phyloP scores from a whole-genome alignment of 2,797 vertebrate species.

The Pterois miles region DNA sequence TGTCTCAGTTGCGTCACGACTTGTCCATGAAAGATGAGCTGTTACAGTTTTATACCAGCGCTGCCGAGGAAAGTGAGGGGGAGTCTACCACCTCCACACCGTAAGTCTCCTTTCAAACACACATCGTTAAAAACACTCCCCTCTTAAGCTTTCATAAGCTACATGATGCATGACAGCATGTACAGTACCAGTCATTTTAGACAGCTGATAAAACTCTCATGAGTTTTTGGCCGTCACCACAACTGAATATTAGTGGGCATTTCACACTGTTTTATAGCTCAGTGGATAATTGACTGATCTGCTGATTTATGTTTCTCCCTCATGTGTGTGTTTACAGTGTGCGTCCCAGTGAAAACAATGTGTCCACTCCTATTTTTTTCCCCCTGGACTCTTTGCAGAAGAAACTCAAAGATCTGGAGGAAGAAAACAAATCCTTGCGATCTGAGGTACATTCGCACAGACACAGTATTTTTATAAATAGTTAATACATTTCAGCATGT shows the following conservation, averaged over 20 bases:
- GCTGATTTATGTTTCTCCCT: background rate
- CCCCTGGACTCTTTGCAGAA: conserved; percentile 96
- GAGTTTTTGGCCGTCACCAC: background rate
- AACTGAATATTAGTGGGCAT: background rate
- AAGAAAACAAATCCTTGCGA: conserved; percentile 94
- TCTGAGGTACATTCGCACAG: conserved; percentile 84
- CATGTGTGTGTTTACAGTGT: conserved; percentile 78
- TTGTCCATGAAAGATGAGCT: conserved; percentile 98
- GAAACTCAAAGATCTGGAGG: conserved; percentile 97
- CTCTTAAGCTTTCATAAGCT: background rate
- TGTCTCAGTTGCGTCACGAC: conserved; percentile 96
- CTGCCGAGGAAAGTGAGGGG: conserved; percentile 94
- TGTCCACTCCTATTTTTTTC: conserved; percentile 89
- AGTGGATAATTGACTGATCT: background rate
- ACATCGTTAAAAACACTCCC: background rate
- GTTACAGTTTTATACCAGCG: conserved; percentile 95
- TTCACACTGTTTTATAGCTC: background rate
- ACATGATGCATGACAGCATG: background rate
- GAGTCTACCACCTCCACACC: conserved; percentile 93
- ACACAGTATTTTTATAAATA: background rate
- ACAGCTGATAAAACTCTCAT: background rate
- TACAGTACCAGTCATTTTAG: background rate
- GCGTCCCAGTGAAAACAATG: conserved; percentile 88
- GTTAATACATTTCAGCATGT: background rate
- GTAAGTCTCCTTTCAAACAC: conserved; percentile 78